phyloP scores from a whole-genome alignment of 2,113 vertebrate genomes.

The Oryzias javanicus region DNA sequence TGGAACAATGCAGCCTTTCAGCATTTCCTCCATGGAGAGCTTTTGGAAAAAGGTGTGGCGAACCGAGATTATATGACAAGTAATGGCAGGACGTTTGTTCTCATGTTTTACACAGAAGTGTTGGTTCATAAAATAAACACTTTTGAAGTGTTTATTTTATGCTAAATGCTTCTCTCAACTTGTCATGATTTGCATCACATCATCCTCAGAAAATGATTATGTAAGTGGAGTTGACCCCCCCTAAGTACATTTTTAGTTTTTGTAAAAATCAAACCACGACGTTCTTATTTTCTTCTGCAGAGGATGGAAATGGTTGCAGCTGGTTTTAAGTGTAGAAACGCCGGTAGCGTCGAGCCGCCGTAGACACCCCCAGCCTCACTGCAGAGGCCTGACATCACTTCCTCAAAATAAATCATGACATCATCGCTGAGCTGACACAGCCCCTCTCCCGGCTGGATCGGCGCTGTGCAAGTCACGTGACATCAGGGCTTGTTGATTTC shows the following conservation, averaged over 20 bases:
- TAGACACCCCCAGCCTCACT: conserved; percentile 60
- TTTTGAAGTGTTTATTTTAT: too few species aligned
- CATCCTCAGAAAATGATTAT: too few species aligned
- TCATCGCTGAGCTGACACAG: conserved; percentile 71
- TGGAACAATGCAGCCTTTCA: conserved; percentile 17
- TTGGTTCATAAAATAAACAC: too few species aligned
- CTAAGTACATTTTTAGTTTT: too few species aligned
- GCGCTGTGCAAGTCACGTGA: conserved; percentile 63
- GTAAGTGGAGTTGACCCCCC: too few species aligned
- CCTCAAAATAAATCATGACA: conserved; percentile 83
- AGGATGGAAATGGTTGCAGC: not conserved
- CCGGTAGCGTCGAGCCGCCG: conserved; percentile 20
- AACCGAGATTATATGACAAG: conserved; percentile 15
- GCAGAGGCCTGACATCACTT: conserved; percentile 76
- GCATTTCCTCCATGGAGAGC: conserved; percentile 1
- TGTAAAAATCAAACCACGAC: not conserved
- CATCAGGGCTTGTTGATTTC: conserved; percentile 53
- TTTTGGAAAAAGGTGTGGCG: not conserved
- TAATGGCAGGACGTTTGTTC: too few species aligned
- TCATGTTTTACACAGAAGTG: too few species aligned
- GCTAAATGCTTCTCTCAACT: too few species aligned
- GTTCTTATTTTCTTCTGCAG: not conserved
- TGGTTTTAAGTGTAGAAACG: conserved; percentile 18
- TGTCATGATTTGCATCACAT: too few species aligned
- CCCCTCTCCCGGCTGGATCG: conserved; percentile 50